These are phyloP conservation scores for Ennomos erosarius DNA, from an alignment of 2,888 invertebrate species.

Conservation along the genomic window DNA sequence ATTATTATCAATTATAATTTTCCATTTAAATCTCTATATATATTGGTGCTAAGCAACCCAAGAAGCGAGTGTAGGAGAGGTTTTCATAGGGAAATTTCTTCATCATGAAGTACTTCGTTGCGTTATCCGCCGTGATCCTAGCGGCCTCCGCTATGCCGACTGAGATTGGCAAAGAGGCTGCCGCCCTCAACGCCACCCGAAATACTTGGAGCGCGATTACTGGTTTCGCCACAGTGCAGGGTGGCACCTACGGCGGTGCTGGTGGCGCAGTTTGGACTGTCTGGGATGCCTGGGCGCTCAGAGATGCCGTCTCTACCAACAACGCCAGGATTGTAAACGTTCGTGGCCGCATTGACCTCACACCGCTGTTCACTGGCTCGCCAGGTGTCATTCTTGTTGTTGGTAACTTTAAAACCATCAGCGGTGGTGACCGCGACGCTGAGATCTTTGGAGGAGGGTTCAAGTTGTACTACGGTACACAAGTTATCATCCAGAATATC, in stretches of 20 bases:
- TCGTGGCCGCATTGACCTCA: constrained; percentile 10
- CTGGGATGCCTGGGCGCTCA: constrained; percentile 10
- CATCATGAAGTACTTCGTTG: constrained; percentile 15
- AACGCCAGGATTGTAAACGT: constrained; percentile 9
- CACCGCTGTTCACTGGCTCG: constrained; percentile 20
- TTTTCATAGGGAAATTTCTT: constrained; percentile 11
- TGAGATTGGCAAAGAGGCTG: background rate
- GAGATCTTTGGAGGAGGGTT: background rate
- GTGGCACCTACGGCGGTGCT: constrained; percentile 21
- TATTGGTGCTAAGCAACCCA: too few species aligned
- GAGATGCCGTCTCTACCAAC: constrained; percentile 13
- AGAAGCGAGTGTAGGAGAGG: too few species aligned
- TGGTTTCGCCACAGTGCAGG: constrained; percentile 18
- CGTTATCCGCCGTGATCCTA: constrained; percentile 7
- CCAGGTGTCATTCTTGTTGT: constrained; percentile 12
- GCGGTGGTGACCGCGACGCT: background rate
- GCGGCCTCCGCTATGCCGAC: constrained; percentile 15
- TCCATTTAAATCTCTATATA: too few species aligned
- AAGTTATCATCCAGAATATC: constrained; percentile 20
- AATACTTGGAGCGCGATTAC: constrained; percentile 5
- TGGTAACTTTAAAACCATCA: constrained; percentile 1
- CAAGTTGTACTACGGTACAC: background rate
- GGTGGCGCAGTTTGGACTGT: constrained; percentile 24
- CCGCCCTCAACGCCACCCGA: constrained; percentile 1
- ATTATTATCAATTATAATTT: too few species aligned